A percentile compares a stretch with the other conserved stretches of the same genome.
Evolutionary conservation across 2,113 vertebrate genomes (phyloP).

Genomic region (Nycticebus coucang): DNA sequence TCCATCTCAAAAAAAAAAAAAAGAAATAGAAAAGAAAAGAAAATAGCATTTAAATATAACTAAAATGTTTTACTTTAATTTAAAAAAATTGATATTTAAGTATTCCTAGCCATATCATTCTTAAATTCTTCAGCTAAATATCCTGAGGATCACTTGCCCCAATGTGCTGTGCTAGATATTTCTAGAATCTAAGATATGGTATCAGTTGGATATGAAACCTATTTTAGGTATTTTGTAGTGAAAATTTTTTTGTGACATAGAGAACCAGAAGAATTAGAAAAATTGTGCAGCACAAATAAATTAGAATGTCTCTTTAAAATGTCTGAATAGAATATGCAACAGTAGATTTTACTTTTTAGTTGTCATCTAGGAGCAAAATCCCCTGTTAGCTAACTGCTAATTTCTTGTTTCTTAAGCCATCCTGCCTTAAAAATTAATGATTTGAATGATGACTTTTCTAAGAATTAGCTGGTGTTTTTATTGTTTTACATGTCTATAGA

Average conservation of each 20-base stretch:
- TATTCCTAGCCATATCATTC: background rate
- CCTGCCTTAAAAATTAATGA: constrained; percentile 45
- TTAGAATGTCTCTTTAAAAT: background rate
- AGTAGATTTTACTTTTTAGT: background rate
- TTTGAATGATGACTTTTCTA: constrained; percentile 38
- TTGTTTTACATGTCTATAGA: constrained; percentile 22
- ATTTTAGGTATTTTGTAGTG: background rate
- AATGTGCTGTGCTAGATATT: background rate
- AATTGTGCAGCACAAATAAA: background rate
- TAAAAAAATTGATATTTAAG: background rate
- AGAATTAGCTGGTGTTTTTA: constrained; percentile 54
- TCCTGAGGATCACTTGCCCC: background rate
- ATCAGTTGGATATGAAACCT: background rate
- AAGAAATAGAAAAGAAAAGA: too few species aligned
- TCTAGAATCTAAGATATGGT: background rate
- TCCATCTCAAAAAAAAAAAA: too few species aligned
- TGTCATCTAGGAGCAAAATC: constrained; percentile 20
- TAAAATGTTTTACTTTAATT: constrained; percentile 16
- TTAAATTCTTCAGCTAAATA: background rate
- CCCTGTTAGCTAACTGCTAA: background rate
- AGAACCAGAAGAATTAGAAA: background rate
- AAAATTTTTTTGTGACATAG: constrained; percentile 6
- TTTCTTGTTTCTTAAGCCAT: constrained; percentile 39
- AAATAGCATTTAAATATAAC: constrained; percentile 51
- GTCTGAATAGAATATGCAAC: background rate